A percentile compares a stretch with the other conserved stretches of the same genome.
Evolutionary conservation across 2,797 vertebrate species (phyloP).

Genomic region (Notoglanidium macrostoma): DNA sequence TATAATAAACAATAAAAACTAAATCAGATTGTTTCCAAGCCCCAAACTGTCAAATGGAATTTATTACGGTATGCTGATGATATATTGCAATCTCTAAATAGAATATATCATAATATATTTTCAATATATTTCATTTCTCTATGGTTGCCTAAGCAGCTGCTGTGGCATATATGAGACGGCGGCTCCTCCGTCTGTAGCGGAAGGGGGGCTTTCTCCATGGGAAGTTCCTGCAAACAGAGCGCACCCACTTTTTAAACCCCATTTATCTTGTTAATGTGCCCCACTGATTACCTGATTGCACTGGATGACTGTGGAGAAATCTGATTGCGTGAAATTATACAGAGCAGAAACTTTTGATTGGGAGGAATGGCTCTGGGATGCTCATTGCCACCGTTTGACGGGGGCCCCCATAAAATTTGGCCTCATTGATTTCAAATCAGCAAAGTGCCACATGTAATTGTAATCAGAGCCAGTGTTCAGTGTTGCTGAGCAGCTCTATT

Average conservation of each 20-base stretch:
- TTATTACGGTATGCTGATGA: conserved; percentile 17
- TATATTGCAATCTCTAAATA: conserved; percentile 35
- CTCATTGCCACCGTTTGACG: conserved; percentile 76
- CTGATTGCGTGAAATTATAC: conserved; percentile 88
- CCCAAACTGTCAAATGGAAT: conserved; percentile 16
- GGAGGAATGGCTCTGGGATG: conserved; percentile 80
- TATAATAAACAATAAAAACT: conserved; percentile 5
- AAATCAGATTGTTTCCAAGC: not conserved
- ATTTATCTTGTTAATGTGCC: conserved; percentile 86
- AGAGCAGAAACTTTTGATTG: conserved; percentile 84
- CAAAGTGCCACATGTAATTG: conserved; percentile 82
- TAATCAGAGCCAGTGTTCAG: conserved; percentile 77
- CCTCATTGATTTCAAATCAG: conserved; percentile 84
- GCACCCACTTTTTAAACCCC: conserved; percentile 84
- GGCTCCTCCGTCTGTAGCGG: conserved; percentile 49
- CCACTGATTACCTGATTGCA: conserved; percentile 88
- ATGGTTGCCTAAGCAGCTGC: conserved; percentile 44
- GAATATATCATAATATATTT: conserved; percentile 39
- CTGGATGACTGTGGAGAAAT: conserved; percentile 86
- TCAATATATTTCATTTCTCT: conserved; percentile 27
- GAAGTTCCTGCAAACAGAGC: conserved; percentile 83
- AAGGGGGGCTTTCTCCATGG: conserved; percentile 77
- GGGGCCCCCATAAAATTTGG: conserved; percentile 80
- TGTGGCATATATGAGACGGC: conserved; percentile 66
- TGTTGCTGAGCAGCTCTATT: conserved; percentile 66